These are phyloP conservation scores for Capitulum mitella DNA, from an alignment of 2,888 invertebrate species.

Conservation along the genomic window DNA sequence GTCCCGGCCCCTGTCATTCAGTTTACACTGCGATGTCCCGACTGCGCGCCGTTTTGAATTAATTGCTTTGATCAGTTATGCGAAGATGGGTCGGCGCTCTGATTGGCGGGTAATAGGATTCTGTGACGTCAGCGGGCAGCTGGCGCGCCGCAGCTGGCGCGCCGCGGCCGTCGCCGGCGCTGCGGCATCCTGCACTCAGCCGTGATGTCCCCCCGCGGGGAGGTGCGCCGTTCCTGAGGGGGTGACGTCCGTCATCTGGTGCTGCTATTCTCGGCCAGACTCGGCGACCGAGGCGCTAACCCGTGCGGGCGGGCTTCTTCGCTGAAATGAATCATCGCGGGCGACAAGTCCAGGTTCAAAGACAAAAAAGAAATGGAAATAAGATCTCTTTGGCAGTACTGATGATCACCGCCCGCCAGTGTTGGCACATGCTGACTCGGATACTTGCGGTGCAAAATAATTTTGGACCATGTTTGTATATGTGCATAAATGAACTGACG, in stretches of 20 bases:
- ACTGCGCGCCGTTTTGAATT: background rate
- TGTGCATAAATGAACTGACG: no score
- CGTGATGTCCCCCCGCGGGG: background rate
- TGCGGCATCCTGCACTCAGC: background rate
- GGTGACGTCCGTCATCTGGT: background rate
- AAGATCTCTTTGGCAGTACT: no score
- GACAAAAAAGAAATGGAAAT: no score
- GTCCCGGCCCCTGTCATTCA: background rate
- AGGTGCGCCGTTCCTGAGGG: background rate
- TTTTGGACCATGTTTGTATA: no score
- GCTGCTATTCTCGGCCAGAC: no score
- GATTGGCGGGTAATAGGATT: background rate
- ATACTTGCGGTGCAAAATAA: no score
- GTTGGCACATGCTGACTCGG: no score
- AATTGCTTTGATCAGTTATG: slow-evolving; percentile 2
- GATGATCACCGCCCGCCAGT: no score
- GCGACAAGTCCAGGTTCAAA: no score
- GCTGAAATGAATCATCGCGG: no score
- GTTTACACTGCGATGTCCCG: background rate
- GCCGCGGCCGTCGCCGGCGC: background rate
- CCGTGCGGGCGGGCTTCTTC: no score
- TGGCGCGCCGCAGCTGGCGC: background rate
- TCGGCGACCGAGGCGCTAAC: no score
- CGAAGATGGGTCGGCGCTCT: background rate
- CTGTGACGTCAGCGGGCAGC: background rate